Evolutionary conservation across 2,113 vertebrate species (phyloP).

Genomic region (Burhinus oedicnemus): DNA sequence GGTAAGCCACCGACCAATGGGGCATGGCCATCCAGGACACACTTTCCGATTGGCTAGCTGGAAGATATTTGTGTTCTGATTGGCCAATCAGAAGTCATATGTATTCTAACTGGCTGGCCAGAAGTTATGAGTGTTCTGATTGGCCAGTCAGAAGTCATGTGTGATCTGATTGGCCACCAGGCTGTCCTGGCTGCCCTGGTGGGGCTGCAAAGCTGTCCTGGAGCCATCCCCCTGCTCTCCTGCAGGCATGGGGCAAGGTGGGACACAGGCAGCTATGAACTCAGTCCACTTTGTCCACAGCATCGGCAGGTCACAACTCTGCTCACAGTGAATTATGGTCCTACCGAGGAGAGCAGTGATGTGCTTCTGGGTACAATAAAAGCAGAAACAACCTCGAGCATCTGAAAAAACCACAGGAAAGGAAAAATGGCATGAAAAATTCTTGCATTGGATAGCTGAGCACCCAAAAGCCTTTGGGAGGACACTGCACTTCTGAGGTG

Average conservation of each 20-base stretch:
- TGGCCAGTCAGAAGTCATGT: not conserved
- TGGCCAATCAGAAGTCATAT: not conserved
- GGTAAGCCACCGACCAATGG: not conserved
- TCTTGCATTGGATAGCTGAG: not conserved
- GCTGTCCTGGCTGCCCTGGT: not conserved
- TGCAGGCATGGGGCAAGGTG: not conserved
- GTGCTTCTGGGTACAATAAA: not conserved
- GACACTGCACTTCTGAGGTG: not conserved
- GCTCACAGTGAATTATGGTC: fast-evolving
- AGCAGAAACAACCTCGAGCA: not conserved
- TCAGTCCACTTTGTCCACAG: not conserved
- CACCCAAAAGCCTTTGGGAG: not conserved
- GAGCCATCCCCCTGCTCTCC: not conserved
- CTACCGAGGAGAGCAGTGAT: not conserved
- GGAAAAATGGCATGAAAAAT: not conserved
- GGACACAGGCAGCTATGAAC: not conserved
- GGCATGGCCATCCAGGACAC: not conserved
- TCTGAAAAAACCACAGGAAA: not conserved
- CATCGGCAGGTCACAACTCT: not conserved
- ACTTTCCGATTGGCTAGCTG: not conserved
- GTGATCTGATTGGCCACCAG: not conserved
- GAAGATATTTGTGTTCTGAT: not conserved
- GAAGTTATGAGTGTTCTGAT: not conserved
- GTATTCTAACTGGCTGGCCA: not conserved
- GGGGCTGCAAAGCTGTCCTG: not conserved